Base-by-base conservation (phyloP, 2,797 vertebrate species). In the Brachyalestes nurse region DNA sequence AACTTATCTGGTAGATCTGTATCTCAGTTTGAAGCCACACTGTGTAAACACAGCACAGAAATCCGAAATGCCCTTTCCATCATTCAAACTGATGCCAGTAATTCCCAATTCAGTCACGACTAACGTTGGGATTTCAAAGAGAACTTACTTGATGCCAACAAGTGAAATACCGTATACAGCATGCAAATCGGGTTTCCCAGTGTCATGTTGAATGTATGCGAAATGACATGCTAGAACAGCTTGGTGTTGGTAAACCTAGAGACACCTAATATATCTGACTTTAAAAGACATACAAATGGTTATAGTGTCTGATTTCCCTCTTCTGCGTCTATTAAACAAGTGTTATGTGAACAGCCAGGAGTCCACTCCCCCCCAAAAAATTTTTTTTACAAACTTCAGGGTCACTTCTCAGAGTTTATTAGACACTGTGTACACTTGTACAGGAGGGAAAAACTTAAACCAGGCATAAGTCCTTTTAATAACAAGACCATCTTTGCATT, bases 351-450 rank as follows among this genome's bases (percentile, higher is more conserved):
- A 67, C 19, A 21, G 16, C 16, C 8, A 67, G 65, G 0, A 42
- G 65, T 4, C 34, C 34, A n/a, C n/a, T n/a, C 17, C 10, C 17
- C 17, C 13, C 4, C 13, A 64, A 34, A 67, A 47, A 66, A 14
- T 16, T 12, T n/a, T n/a, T n/a, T n/a, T n/a, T 2, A 13, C 47
- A 49, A 6, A 73, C 49, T 66, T 65, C 21, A 72, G 42, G 5
- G 78, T 25, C 67, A 80, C 28, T 49, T 80, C 49, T 55, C 2
- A 64, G 19, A 57, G 13, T 81, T 81, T 75, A 81, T 70, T 81
- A 70, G 42, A 28, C 47, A 21, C 47, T 6, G 38, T n/a, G 5
- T 25, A 65, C 19, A 34, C 23, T 72, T 28, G 8, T 57, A 40
- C 25, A 66, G 16, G 49, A 72, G 42, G 65, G 23, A 1, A 16